phyloP scores from a whole-genome alignment of 2,113 vertebrate species.

The Procapra przewalskii region DNA sequence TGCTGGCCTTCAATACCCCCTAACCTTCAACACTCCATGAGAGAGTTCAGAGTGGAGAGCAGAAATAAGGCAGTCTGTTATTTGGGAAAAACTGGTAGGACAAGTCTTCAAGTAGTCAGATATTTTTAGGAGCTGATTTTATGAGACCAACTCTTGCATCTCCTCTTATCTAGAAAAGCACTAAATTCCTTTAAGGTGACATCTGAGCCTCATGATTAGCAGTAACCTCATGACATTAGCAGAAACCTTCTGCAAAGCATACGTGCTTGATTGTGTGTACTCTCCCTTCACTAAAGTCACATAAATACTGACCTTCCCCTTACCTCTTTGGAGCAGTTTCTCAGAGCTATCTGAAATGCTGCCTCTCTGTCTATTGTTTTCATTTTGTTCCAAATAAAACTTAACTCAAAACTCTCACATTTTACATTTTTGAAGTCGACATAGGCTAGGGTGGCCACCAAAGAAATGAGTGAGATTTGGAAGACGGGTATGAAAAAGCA shows the following conservation, averaged over 20 bases:
- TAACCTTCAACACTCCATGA: not conserved
- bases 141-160: not conserved
- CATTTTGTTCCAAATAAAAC: not conserved
- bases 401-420: not conserved
- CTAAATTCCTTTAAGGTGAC: not conserved
- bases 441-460: accelerated
- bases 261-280: not conserved
- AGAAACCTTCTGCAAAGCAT: not conserved
- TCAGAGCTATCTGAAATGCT: not conserved
- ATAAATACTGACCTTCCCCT: not conserved
- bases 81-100: not conserved
- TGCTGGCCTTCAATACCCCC: not conserved
- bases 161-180: not conserved
- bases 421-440: not conserved
- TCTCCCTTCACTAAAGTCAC: not conserved
- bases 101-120: not conserved
- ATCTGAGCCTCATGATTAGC: not conserved
- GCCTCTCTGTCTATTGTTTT: not conserved
- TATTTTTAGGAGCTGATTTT: not conserved
- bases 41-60: not conserved
- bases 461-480: not conserved
- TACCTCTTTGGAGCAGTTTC: not conserved
- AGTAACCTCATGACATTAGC: not conserved
- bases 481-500: not conserved
- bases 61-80: not conserved